Evolutionary conservation across 2,797 vertebrate species (phyloP).

Genomic region (Anisognathus igniventris): DNA sequence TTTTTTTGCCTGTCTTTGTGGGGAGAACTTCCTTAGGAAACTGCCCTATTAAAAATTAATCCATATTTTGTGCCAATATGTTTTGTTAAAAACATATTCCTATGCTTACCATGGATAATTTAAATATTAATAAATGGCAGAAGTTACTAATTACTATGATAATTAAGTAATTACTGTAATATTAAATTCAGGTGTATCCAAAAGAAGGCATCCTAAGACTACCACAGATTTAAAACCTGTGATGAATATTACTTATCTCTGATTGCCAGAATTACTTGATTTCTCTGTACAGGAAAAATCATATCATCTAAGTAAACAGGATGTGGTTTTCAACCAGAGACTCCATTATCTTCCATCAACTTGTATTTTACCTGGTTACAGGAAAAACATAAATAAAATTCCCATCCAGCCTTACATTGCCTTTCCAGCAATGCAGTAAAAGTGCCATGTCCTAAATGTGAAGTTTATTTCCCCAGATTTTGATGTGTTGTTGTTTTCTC

Average conservation of each 20-base stretch:
- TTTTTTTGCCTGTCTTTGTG: neutral
- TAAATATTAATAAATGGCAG: neutral
- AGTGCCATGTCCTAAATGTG: accelerated
- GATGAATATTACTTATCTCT: neutral
- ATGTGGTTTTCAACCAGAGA: neutral
- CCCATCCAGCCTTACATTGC: accelerated
- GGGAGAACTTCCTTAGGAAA: neutral
- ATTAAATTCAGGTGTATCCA: neutral
- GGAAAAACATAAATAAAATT: neutral
- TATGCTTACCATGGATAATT: neutral
- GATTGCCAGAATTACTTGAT: neutral
- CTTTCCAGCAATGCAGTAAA: neutral
- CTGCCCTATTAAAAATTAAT: neutral
- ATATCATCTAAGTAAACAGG: neutral
- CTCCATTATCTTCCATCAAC: neutral
- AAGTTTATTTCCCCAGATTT: neutral
- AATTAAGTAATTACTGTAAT: neutral
- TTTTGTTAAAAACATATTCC: neutral
- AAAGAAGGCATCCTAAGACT: neutral
- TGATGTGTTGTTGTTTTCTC: neutral
- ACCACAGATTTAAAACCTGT: neutral
- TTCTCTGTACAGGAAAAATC: neutral
- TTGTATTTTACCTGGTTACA: neutral
- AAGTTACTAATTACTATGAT: neutral
- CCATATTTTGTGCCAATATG: neutral